Evolutionary conservation across 2,888 invertebrate species (phyloP).

Genomic region (Bombylius discolor): DNA sequence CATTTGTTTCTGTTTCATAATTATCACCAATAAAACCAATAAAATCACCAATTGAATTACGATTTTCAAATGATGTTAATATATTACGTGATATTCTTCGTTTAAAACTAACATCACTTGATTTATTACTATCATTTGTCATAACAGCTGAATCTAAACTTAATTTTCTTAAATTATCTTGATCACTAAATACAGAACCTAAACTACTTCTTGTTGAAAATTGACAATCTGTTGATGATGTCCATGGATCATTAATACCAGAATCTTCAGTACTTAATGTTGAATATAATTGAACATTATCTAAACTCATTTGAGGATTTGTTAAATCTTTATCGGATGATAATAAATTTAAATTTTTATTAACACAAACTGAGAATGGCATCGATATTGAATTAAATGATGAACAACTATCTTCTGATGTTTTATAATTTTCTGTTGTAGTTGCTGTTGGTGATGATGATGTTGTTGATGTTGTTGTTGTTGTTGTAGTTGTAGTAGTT

Average conservation of each 20-base stretch:
- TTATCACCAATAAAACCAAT: constrained; percentile 34
- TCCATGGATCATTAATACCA: constrained; percentile 31
- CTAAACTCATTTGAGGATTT: constrained; percentile 9
- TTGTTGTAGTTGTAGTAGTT: neutral
- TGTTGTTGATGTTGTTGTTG: neutral
- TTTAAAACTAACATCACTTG: constrained; percentile 45
- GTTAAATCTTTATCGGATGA: constrained; percentile 14
- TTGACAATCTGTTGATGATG: constrained; percentile 20
- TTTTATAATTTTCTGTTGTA: constrained; percentile 24
- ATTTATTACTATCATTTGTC: constrained; percentile 34
- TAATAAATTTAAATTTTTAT: constrained; percentile 9
- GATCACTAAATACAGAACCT: constrained; percentile 32
- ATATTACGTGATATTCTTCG: constrained; percentile 45
- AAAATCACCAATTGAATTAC: constrained; percentile 31
- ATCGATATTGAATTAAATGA: constrained; percentile 33
- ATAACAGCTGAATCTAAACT: constrained; percentile 26
- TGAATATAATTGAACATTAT: constrained; percentile 4
- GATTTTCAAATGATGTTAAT: constrained; percentile 37
- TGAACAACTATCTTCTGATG: constrained; percentile 7
- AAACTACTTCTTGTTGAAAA: constrained; percentile 35
- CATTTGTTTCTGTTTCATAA: constrained; percentile 14
- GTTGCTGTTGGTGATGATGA: no score
- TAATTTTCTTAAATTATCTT: constrained; percentile 23
- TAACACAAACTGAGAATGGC: constrained; percentile 25
- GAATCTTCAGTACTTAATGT: constrained; percentile 26